phyloP scores from a whole-genome alignment of 2,113 vertebrate genomes.

The Cyphotilapia sp. region DNA sequence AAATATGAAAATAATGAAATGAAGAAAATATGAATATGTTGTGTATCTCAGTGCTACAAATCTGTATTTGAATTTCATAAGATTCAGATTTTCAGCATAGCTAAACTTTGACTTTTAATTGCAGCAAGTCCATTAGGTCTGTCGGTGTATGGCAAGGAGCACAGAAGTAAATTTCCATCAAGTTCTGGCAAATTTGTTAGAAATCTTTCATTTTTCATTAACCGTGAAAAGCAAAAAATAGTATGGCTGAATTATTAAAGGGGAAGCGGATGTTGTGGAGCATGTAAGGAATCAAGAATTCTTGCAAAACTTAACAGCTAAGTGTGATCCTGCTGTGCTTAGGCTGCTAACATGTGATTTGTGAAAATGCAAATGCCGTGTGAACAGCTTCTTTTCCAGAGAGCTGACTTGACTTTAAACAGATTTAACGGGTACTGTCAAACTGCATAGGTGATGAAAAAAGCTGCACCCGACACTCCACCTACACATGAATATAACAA shows the following conservation, averaged over 20 bases:
- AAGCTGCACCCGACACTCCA: not conserved
- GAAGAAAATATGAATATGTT: not conserved
- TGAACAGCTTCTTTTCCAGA: not conserved
- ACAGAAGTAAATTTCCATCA: not conserved
- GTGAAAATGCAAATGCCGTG: not conserved
- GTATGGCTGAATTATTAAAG: not conserved
- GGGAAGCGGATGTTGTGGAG: not conserved
- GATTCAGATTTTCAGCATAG: not conserved
- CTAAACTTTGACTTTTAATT: not conserved
- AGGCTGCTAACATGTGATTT: not conserved
- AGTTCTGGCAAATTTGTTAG: not conserved
- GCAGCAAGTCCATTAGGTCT: not conserved
- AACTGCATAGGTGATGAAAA: not conserved
- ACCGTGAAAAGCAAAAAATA: not conserved
- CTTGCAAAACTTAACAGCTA: not conserved
- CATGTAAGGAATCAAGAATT: not conserved
- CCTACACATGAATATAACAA: not conserved
- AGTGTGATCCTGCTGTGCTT: not conserved
- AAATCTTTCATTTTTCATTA: not conserved
- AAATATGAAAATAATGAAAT: not conserved
- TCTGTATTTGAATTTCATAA: not conserved
- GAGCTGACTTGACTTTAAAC: not conserved
- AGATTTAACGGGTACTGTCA: not conserved
- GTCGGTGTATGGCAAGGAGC: not conserved
- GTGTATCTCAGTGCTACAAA: not conserved